Percentiles rank a stretch among this genome's conserved stretches.
Conservation (phyloP, 2,888 invertebrate species). For the Ochropleura plecta region DNA sequence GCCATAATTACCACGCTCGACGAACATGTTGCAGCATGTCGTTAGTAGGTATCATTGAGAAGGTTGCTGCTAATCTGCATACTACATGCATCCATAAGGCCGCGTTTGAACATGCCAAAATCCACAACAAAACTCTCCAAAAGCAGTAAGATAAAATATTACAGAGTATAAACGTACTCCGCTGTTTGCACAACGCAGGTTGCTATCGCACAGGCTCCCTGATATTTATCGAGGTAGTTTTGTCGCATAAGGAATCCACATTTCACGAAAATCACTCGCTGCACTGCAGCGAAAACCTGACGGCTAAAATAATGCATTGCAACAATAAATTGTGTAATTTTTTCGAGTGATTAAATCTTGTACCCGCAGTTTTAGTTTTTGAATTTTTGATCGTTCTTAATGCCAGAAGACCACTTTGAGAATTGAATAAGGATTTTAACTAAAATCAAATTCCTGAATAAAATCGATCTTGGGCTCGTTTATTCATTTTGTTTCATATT, state of each 20-base stretch:
- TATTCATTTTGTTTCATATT: neutral
- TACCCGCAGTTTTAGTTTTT: neutral
- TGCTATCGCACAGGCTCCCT: neutral
- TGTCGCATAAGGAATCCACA: neutral
- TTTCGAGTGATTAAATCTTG: neutral
- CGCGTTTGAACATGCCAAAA: neutral
- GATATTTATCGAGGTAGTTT: neutral
- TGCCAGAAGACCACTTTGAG: neutral
- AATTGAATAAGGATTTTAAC: neutral
- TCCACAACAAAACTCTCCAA: neutral
- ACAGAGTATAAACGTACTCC: neutral
- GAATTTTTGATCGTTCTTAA: neutral
- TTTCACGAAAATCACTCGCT: neutral
- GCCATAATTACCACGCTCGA: conserved; percentile 19
- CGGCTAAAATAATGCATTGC: neutral
- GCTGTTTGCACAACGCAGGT: neutral
- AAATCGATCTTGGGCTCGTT: neutral
- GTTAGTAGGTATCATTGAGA: conserved; percentile 13
- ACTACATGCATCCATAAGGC: conserved; percentile 1
- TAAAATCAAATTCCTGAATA: neutral
- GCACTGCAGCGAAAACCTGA: neutral
- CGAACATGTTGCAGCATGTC: conserved; percentile 16
- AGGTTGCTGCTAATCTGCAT: conserved; percentile 25
- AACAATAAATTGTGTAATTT: neutral
- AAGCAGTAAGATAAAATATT: neutral